phyloP scores from a whole-genome alignment of 2,113 vertebrate species.

The Panthera tigris region DNA sequence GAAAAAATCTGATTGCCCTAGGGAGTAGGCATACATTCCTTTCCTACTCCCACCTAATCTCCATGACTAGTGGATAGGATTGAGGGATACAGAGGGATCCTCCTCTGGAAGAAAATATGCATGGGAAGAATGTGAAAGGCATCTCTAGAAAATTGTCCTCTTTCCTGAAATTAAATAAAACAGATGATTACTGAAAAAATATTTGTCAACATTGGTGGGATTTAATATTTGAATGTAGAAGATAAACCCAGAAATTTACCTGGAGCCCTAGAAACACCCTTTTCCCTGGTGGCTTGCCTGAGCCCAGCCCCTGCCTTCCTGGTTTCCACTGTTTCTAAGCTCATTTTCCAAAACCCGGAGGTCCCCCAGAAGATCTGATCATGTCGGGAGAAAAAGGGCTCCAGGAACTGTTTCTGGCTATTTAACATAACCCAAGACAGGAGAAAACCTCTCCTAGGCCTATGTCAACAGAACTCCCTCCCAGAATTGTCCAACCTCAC shows the following conservation, averaged over 20 bases:
- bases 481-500: background rate
- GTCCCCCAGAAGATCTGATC: background rate
- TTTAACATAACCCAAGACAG: background rate
- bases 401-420: background rate
- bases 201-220: background rate
- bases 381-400: background rate
- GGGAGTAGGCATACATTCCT: background rate
- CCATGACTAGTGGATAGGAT: background rate
- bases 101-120: background rate
- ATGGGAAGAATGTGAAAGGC: background rate
- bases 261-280: background rate
- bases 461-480: background rate
- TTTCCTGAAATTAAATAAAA: constrained; percentile 36
- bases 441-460: background rate
- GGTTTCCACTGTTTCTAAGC: background rate
- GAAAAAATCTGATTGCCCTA: background rate
- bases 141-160: background rate
- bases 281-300: background rate
- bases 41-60: background rate
- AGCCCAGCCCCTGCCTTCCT: background rate
- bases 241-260: background rate
- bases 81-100: background rate
- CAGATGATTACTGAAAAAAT: background rate
- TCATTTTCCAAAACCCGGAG: background rate
- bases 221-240: background rate